Evolutionary conservation across 2,113 vertebrate genomes (phyloP).

Genomic region (Microtus montanus): DNA sequence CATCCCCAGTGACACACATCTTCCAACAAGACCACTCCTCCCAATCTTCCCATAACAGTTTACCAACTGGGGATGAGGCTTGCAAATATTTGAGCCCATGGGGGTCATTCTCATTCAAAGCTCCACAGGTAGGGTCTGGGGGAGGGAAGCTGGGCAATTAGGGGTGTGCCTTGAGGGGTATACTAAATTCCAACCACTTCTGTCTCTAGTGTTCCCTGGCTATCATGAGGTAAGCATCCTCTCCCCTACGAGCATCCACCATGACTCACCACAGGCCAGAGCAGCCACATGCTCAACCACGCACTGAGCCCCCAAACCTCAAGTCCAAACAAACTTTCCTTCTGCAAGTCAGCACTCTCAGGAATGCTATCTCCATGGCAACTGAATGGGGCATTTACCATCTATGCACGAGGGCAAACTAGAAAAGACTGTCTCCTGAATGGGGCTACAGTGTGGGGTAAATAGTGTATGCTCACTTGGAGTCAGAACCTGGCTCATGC

Average conservation of each 20-base stretch:
- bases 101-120: background rate
- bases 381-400: background rate
- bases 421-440: background rate
- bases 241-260: background rate
- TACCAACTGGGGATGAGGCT: background rate
- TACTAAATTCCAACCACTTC: too few relatives aligned
- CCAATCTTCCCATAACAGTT: background rate
- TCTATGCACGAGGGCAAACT: background rate
- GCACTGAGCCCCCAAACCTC: background rate
- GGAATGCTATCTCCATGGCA: background rate
- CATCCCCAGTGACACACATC: background rate
- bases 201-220: background rate
- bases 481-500: constrained; percentile 19
- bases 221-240: background rate
- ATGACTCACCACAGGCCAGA: background rate
- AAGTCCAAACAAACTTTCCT: background rate
- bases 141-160: background rate
- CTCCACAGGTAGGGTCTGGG: background rate
- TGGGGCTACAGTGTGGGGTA: background rate
- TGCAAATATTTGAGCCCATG: background rate
- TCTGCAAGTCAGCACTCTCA: background rate
- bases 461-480: background rate
- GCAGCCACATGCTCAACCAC: background rate
- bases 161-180: background rate
- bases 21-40: background rate